Base-by-base conservation (phyloP, 2,888 invertebrate species). In the Ophioninae sp. region DNA sequence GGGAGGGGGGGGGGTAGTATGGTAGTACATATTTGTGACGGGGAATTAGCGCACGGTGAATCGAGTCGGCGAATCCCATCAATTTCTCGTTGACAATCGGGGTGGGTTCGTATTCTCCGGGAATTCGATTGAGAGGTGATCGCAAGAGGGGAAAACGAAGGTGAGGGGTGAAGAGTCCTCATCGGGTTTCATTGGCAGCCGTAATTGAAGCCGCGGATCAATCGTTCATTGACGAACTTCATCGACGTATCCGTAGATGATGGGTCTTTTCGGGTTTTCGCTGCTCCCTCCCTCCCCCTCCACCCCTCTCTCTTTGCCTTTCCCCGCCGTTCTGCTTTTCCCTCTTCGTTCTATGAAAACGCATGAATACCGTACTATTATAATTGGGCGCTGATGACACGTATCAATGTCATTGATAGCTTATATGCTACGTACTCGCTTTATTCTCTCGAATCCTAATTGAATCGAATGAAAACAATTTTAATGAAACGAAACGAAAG, bases 181-280 rank as follows among this genome's bases (percentile, higher is more conserved):
- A 23, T 79, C 77, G 64, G 82, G 69, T 68, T 81, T 79, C 67
- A 79, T 84, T 61, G 69, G 37, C 61, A 67, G 57, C 65, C 20
- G 59, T 39, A 23, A 57, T 56, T 20, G 50, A 64, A 79, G 79
- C 81, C 23, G 57, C 30, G 73, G 86, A 88, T 89, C 88, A 87
- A 88, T 89, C 87, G 89, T 87, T 88, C 89, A 90, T 90, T 90
- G 91, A 92, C 89, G 88, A 91, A 89, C 89, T 91, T 91, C 91
- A 91, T 92, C 90, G 91, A 90, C 89, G 90, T 30, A 88, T 87
- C 88, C 88, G 89, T 88, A 89, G 91, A 89, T 77, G 83, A 78
- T 65, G 69, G 81, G 39, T 72, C 74, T 62, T 75, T 75, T 5
- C 17, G 41, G 65, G 56, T 88, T 89, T 89, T 88, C 88, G 89